phyloP scores from a whole-genome alignment of 2,888 invertebrate species.

The Esperia sulphurella region DNA sequence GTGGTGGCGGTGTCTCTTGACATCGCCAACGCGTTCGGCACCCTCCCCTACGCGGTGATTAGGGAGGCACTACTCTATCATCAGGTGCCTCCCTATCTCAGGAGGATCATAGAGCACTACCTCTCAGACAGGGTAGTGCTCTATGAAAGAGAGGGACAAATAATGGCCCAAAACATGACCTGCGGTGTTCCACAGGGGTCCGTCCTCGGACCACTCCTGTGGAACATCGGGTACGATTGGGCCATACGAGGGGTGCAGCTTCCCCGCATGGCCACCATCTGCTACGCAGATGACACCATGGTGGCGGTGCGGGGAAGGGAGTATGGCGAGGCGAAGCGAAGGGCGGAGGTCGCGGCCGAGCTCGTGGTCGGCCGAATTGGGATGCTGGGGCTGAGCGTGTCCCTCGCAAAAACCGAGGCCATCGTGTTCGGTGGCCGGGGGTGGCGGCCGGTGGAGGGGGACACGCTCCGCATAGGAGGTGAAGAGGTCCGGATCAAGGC shows the following conservation, averaged over 20 bases:
- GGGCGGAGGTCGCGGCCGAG: no score
- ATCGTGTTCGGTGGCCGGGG: background rate
- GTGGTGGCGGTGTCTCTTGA: background rate
- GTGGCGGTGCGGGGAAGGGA: no score
- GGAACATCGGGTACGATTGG: conserved; percentile 18
- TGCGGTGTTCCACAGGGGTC: conserved; percentile 19
- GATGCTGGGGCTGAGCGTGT: background rate
- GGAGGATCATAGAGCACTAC: background rate
- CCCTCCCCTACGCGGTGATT: background rate
- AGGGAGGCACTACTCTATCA: background rate
- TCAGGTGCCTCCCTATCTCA: background rate
- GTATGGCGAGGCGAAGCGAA: no score
- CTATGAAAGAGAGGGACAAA: no score
- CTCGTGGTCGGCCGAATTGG: no score
- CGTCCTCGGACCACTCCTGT: conserved; percentile 17
- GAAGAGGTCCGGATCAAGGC: background rate
- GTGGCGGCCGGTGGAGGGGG: background rate
- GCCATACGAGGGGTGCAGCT: no score
- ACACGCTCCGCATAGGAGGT: background rate
- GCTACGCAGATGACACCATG: no score
- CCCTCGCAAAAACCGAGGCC: background rate
- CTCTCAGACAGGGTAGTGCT: background rate
- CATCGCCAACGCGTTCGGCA: background rate
- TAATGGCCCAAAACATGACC: no score
- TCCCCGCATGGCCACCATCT: no score